These are phyloP conservation scores for Malurus alboscapulatus DNA, from an alignment of 2,113 vertebrate species.

Conservation along the genomic window DNA sequence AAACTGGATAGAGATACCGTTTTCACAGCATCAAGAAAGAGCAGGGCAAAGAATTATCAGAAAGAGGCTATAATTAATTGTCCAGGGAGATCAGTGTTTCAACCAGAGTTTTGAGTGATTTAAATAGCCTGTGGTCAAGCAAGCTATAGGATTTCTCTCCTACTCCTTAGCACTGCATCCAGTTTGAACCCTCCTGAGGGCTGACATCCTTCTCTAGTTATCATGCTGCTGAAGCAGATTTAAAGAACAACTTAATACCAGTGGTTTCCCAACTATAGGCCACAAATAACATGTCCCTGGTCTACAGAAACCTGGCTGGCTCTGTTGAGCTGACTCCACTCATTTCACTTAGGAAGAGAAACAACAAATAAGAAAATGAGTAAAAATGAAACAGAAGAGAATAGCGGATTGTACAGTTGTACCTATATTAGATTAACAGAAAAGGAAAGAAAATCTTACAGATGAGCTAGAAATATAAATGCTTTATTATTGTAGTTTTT, in stretches of 20 bases:
- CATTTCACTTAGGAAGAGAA: neutral
- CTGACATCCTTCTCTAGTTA: neutral
- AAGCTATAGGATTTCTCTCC: neutral
- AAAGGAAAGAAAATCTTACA: neutral
- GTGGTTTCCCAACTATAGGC: neutral
- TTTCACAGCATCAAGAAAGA: neutral
- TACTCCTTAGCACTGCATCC: neutral
- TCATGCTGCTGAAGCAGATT: neutral
- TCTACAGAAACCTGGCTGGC: slow-evolving; percentile 10
- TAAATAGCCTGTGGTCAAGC: neutral
- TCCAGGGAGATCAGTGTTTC: neutral
- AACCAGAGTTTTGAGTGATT: neutral
- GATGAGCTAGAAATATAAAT: neutral
- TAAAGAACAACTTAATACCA: slow-evolving; percentile 5
- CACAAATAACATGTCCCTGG: slow-evolving; percentile 2
- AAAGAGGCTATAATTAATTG: neutral
- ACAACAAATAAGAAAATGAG: neutral
- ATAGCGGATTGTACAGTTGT: neutral
- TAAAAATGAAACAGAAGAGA: neutral
- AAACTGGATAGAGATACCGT: neutral
- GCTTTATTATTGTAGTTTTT: neutral
- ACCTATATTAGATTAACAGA: neutral
- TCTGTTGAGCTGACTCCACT: slow-evolving; percentile 12
- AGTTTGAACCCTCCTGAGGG: neutral
- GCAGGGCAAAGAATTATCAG: neutral